Evolutionary conservation across 2,113 vertebrate genomes (phyloP), one percentile per base, ranked within the genome.

Genomic region (Microtus oregoni): DNA sequence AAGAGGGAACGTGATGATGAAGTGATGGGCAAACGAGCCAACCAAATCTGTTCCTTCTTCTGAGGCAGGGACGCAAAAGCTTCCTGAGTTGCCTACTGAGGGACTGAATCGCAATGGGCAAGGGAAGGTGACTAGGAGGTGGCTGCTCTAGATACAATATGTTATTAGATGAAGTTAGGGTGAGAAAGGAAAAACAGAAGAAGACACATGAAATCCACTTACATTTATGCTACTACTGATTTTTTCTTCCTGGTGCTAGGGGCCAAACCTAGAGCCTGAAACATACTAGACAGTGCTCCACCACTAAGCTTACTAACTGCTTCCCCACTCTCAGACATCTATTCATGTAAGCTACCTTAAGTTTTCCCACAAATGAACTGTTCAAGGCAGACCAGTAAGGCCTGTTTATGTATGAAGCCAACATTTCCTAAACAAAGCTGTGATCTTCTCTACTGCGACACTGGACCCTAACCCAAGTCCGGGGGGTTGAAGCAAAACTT

Each of bases 371-470:
- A 90, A 32, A 20, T 89, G 26, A 90, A 32, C 20, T 89, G 20
- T 82, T 50, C 47, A 92, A 96, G 75, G 72, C 30, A 96, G 88
- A 94, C 58, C 32, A 94, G 72, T 38, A 95, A 73, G 76, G 38
- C 30, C 63, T 38, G 72, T 58, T 90, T 96, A 75, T 63, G 83
- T 61, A 88, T 95, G 89, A 85, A 94, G 35, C 95, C 72, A 90
- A 91, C n/a, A 76, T 70, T 86, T 91, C 77, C 35, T 70, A 72
- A 90, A 89, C 67, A 67, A 19, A 76, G 58, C 82, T 72, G 52
- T 93, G 75, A 58, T 76, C 70, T 70, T n/a, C 24, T 15, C 20
- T 72, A 65, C 28, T 79, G 6, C 41, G 52, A 90, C 35, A 79
- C 0, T 81, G 92, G 68, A 35, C n/a, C n/a, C 73, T 91, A 63